phyloP scores from a whole-genome alignment of 2,888 invertebrate genomes.

The Campoplex capitator region DNA sequence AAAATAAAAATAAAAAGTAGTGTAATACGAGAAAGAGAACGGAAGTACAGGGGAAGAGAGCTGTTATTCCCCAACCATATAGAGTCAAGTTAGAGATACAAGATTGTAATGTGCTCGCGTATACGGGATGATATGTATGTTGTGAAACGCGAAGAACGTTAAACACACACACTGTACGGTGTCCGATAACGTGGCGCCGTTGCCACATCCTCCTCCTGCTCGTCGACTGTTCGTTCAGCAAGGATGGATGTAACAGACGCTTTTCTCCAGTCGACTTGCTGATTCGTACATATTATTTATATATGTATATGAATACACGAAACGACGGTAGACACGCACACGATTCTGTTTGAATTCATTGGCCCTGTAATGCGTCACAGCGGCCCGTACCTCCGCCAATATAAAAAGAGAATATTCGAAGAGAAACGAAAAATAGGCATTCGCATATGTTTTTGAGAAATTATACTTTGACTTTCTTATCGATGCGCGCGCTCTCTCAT shows the following conservation, averaged over 20 bases:
- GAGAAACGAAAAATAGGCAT: not conserved
- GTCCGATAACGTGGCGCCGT: constrained; percentile 69
- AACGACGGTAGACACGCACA: not conserved
- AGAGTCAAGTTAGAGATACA: constrained; percentile 24
- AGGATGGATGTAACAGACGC: constrained; percentile 34
- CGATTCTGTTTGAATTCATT: constrained; percentile 17
- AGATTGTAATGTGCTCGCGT: constrained; percentile 29
- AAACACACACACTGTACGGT: constrained; percentile 55
- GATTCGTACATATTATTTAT: not conserved
- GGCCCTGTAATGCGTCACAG: constrained; percentile 27
- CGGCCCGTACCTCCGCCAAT: not conserved
- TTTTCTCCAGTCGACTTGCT: constrained; percentile 45
- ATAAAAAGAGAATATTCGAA: not conserved
- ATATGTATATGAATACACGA: not conserved
- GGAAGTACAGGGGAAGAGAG: constrained; percentile 51
- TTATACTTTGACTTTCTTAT: not conserved
- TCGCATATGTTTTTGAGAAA: not conserved
- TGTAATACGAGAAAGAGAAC: constrained; percentile 53
- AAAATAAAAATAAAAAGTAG: constrained; percentile 3
- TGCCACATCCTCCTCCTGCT: constrained; percentile 67
- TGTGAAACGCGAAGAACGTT: constrained; percentile 51
- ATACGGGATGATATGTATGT: constrained; percentile 15
- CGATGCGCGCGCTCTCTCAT: not conserved
- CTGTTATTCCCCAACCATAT: constrained; percentile 30
- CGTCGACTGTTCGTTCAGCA: constrained; percentile 45